phyloP scores from a whole-genome alignment of 2,888 invertebrate species.

The Bellardia bayeri region DNA sequence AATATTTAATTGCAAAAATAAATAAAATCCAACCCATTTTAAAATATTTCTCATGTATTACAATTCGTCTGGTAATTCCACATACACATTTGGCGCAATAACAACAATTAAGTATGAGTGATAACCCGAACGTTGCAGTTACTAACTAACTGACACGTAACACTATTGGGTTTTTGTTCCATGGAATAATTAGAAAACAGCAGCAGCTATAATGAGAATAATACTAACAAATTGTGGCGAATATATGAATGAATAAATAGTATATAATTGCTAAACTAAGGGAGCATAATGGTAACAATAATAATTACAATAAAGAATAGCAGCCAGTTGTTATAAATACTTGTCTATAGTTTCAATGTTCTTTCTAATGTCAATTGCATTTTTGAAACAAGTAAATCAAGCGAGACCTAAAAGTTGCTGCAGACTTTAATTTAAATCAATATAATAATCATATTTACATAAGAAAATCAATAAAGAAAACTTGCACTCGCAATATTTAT shows the following conservation, averaged over 20 bases:
- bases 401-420: too few relatives aligned
- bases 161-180: neutral
- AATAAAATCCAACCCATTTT: too few relatives aligned
- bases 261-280: neutral
- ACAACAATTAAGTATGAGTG: slow-evolving; percentile 8
- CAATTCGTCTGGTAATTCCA: neutral
- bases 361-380: too few relatives aligned
- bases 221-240: neutral
- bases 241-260: neutral
- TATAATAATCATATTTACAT: too few relatives aligned
- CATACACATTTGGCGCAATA: neutral
- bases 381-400: too few relatives aligned
- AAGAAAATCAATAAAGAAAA: too few relatives aligned
- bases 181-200: neutral
- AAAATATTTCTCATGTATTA: neutral
- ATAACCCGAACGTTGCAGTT: slow-evolving; percentile 9
- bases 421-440: too few relatives aligned
- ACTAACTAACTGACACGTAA: too few relatives aligned
- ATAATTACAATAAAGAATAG: neutral
- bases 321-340: neutral
- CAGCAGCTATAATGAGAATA: slow-evolving; percentile 3
- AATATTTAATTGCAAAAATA: too few relatives aligned
- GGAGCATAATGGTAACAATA: neutral
- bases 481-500: too few relatives aligned
- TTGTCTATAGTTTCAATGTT: neutral